These are phyloP conservation scores for Esox masquinongy DNA, from an alignment of 2,797 vertebrate species.

Conservation along the genomic window DNA sequence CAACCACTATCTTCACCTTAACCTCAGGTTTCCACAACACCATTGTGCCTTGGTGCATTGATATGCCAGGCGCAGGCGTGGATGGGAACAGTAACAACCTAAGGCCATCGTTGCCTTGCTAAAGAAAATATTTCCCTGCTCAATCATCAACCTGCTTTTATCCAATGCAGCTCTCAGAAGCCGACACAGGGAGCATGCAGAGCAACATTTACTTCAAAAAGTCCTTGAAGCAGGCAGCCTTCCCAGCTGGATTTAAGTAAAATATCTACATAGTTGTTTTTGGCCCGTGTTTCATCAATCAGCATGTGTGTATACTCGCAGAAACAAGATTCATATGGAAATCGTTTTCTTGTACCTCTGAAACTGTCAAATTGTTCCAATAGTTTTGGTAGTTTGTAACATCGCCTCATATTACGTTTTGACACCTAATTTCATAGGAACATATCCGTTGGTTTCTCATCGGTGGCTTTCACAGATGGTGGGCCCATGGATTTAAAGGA, in stretches of 20 bases:
- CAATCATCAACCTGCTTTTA: constrained; percentile 18
- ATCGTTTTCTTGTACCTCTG: neutral
- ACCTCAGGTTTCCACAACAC: constrained; percentile 20
- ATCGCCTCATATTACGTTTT: too few relatives aligned
- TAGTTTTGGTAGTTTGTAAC: neutral
- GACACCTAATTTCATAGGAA: constrained; percentile 8
- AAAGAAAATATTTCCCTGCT: constrained; percentile 25
- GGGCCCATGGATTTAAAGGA: neutral
- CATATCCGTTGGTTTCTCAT: neutral
- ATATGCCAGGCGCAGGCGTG: neutral
- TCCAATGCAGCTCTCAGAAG: constrained; percentile 25
- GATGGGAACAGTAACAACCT: constrained; percentile 12
- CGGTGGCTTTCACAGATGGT: neutral
- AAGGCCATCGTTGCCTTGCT: constrained; percentile 19
- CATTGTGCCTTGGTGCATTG: constrained; percentile 8
- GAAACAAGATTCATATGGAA: constrained; percentile 13
- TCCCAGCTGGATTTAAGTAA: constrained; percentile 16
- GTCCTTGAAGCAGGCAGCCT: constrained; percentile 4
- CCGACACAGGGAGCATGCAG: neutral
- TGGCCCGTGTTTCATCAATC: constrained; percentile 2
- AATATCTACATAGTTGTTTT: constrained; percentile 15
- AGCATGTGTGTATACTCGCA: constrained; percentile 11
- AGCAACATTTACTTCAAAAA: constrained; percentile 14
- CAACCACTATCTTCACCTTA: constrained; percentile 19
- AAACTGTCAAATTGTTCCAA: constrained; percentile 1